Evolutionary conservation across 2,888 invertebrate genomes (phyloP).

Genomic region (Subacronicta megacephala): DNA sequence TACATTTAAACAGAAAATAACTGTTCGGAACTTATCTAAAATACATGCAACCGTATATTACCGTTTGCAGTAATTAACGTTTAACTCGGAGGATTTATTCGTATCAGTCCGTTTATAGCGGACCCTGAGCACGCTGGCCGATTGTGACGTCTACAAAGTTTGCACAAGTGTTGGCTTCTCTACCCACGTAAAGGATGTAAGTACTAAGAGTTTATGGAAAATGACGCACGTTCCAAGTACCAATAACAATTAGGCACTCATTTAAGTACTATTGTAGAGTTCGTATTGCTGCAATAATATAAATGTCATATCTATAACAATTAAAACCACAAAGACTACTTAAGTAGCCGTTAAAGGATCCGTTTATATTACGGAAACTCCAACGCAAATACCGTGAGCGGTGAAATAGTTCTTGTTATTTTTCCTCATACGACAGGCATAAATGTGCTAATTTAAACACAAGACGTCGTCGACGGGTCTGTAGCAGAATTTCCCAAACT

Average conservation of each 20-base stretch:
- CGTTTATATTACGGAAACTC: constrained; percentile 21
- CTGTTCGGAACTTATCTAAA: constrained; percentile 17
- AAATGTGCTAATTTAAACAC: background rate
- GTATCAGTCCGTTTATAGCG: constrained; percentile 28
- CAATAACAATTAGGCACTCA: constrained; percentile 3
- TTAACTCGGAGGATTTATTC: constrained; percentile 12
- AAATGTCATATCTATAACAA: constrained; percentile 2
- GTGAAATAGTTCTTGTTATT: constrained; percentile 14
- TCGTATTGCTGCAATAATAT: background rate
- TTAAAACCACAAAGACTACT: background rate
- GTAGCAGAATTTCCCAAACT: too few relatives aligned
- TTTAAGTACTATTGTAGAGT: background rate
- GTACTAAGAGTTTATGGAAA: background rate
- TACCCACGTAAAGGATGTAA: constrained; percentile 18
- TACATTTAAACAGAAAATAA: constrained; percentile 15
- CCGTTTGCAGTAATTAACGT: constrained; percentile 22
- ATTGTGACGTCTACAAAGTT: constrained; percentile 25
- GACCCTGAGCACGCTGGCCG: constrained; percentile 6
- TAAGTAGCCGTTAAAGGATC: background rate
- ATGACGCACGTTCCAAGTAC: constrained; percentile 8
- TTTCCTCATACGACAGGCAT: constrained; percentile 24
- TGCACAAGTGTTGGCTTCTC: constrained; percentile 28
- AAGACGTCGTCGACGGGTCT: too few relatives aligned
- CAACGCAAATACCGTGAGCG: background rate
- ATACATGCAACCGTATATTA: constrained; percentile 13